Evolutionary conservation across 2,113 vertebrate genomes (phyloP), one percentile per base, ranked within the genome.

Genomic region (Albula goreensis): DNA sequence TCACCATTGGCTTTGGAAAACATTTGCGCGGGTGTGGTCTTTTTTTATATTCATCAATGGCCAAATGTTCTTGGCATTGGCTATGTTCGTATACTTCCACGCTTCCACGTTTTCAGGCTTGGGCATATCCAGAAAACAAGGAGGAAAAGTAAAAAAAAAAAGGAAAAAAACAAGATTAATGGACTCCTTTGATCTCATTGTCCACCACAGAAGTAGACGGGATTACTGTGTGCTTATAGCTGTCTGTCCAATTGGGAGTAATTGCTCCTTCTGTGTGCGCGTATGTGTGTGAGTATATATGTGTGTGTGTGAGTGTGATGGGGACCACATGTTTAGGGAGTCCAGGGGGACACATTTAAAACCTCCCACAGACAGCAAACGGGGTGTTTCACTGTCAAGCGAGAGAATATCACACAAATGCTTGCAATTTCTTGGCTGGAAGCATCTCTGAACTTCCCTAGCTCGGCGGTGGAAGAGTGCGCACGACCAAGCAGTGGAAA

Each of bases 121-220:
- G 78, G 15, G 88, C 60, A 80, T 19, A 83, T 86, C 92, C 92
- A 91, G 92, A 92, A 91, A 93, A 94, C 91, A 92, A 92, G 90
- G 52, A 50, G 84, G 86, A 83, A 92, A 88, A 78, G 50, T 77
- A 2, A 48, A 82, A 50, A 53, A 50, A 84, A 87, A 82, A 92
- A 88, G 60, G 50, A 83, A 3, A 31, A 90, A 92, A 89, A 70
- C 88, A 83, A 93, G 94, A 94, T 93, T 91, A 92, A 95, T 94
- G 92, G 90, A 83, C 88, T 53, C 84, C 90, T 94, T 93, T 94
- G 85, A 94, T 93, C 92, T 92, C 92, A 92, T 94, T 94, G 92
- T 93, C 89, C 94, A 88, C 91, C 91, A 92, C 89, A 90, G 88
- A 85, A 89, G 82, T 91, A 91, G 81, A 89, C 89, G 93, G 91